Percentiles rank a stretch among this genome's conserved stretches.
phyloP scores from a whole-genome alignment of 2,113 vertebrate genomes.

The Hiodon alosoides region DNA sequence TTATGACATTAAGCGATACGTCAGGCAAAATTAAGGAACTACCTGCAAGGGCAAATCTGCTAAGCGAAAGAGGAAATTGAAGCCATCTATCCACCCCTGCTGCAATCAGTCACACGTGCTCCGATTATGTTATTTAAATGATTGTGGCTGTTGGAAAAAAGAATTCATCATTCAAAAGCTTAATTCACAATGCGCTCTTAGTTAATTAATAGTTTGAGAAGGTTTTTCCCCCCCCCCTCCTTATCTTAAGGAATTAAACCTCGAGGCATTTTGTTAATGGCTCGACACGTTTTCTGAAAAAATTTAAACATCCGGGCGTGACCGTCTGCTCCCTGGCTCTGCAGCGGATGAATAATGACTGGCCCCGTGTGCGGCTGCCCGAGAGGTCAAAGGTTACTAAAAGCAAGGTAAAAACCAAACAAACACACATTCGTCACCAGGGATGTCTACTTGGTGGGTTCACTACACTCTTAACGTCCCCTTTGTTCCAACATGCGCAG shows the following conservation, averaged over 20 bases:
- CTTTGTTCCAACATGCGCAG: too few relatives aligned
- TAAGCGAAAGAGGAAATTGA: constrained; percentile 35
- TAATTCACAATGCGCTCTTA: constrained; percentile 32
- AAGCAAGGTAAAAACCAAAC: not conserved
- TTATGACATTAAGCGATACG: constrained; percentile 1
- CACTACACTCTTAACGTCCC: too few relatives aligned
- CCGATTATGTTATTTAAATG: constrained; percentile 15
- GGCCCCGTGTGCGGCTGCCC: not conserved
- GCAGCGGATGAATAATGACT: constrained; percentile 29
- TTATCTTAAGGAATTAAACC: constrained; percentile 23
- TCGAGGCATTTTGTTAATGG: constrained; percentile 16
- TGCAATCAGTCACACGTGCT: constrained; percentile 19
- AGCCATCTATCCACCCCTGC: constrained; percentile 7
- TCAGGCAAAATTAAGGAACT: constrained; percentile 3
- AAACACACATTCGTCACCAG: too few relatives aligned
- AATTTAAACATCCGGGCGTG: not conserved
- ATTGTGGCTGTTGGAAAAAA: constrained; percentile 1
- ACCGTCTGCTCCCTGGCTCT: not conserved
- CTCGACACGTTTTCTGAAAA: not conserved
- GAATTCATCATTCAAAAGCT: constrained; percentile 6
- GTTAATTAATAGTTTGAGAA: constrained; percentile 40
- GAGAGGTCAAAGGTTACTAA: not conserved
- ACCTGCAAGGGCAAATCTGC: constrained; percentile 36
- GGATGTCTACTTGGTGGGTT: too few relatives aligned
- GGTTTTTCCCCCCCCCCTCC: not conserved